phyloP scores from a whole-genome alignment of 1,140 invertebrate genomes.

The Euglossa dilemma region DNA sequence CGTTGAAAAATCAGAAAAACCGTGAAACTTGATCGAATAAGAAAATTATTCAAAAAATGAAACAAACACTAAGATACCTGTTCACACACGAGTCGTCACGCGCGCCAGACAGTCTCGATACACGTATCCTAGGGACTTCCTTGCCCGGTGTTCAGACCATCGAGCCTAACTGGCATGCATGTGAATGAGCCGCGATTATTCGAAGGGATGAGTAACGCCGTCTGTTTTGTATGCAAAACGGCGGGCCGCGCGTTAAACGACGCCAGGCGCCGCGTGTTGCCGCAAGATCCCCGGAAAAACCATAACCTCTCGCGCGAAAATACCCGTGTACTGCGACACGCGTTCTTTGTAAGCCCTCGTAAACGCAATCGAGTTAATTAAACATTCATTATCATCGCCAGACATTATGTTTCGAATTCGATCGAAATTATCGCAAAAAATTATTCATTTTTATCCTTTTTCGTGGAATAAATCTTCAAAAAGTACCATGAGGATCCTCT shows the following conservation, averaged over 20 bases:
- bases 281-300: conserved; percentile 15
- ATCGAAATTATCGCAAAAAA: no score
- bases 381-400: no score
- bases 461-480: no score
- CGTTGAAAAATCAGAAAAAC: no score
- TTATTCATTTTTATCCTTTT: no score
- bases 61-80: no score
- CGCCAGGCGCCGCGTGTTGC: conserved; percentile 20
- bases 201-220: conserved; percentile 68
- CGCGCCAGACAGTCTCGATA: conserved; percentile 41
- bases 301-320: background rate
- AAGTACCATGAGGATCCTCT: no score
- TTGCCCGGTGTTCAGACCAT: conserved; percentile 16
- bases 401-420: no score
- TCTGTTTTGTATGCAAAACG: conserved; percentile 69
- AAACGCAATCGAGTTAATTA: no score
- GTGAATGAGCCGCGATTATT: conserved; percentile 71
- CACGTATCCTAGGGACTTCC: conserved; percentile 22
- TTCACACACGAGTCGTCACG: background rate
- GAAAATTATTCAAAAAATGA: background rate
- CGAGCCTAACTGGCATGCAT: conserved; percentile 54
- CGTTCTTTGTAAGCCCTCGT: no score
- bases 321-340: no score
- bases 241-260: conserved; percentile 37
- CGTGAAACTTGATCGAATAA: no score